Percentiles rank a stretch among this genome's conserved stretches.
Evolutionary conservation across 2,113 vertebrate species (phyloP).

Genomic region (Podarcis cretensis): DNA sequence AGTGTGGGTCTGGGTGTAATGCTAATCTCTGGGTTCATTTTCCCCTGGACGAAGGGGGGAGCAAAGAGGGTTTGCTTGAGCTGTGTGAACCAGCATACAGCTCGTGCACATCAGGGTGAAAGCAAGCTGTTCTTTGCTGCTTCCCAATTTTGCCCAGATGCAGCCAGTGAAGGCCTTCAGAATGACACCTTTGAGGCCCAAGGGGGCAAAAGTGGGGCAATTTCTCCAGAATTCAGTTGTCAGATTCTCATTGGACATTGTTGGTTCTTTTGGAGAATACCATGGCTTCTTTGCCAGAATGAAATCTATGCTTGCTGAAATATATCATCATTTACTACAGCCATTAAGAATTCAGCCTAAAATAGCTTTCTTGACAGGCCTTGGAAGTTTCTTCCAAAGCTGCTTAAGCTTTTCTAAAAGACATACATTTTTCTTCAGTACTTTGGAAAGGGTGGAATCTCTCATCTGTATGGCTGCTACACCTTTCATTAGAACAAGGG

Average conservation of each 20-base stretch:
- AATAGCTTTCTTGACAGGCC: slow-evolving; percentile 41
- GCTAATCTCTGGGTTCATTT: too few relatives aligned
- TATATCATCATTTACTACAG: slow-evolving; percentile 30
- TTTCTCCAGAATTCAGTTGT: slow-evolving; percentile 28
- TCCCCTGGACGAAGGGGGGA: too few relatives aligned
- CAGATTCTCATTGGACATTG: slow-evolving; percentile 43
- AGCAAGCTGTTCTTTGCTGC: too few relatives aligned
- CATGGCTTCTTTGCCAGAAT: slow-evolving; percentile 18
- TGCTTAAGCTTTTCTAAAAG: slow-evolving; percentile 40
- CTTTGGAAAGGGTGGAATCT: slow-evolving; percentile 29
- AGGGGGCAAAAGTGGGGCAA: not conserved
- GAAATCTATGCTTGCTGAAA: slow-evolving; percentile 16
- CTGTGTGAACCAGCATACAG: too few relatives aligned
- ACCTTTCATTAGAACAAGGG: not conserved
- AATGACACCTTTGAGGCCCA: not conserved
- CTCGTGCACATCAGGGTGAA: too few relatives aligned
- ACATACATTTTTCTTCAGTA: slow-evolving; percentile 15
- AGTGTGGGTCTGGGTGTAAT: too few relatives aligned
- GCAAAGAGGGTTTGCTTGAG: too few relatives aligned
- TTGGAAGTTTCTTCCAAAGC: slow-evolving; percentile 34
- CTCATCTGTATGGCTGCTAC: not conserved
- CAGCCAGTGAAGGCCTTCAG: not conserved
- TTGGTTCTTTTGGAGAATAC: slow-evolving; percentile 40
- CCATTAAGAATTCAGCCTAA: slow-evolving; percentile 36
- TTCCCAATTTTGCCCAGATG: too few relatives aligned